phyloP scores from a whole-genome alignment of 35 echinoderm and acorn worm species.

The Heliocidaris erythrogramma region DNA sequence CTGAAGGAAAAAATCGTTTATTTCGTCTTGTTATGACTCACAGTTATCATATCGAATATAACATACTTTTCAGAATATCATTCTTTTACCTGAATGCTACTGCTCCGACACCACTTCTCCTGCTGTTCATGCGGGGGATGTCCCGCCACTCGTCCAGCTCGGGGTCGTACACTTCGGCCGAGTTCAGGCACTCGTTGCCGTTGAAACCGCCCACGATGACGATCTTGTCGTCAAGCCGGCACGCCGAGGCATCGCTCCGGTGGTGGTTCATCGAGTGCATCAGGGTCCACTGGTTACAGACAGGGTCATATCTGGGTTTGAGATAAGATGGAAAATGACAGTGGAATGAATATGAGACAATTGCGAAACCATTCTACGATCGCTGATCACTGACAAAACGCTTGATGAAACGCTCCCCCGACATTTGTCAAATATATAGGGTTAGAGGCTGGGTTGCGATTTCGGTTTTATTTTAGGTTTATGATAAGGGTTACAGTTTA shows the following conservation, averaged over 20 bases:
- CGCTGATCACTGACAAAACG: no score
- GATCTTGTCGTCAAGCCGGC: constrained; percentile 58
- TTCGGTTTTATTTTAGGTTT: background rate
- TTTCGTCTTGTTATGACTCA: no score
- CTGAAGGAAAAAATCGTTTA: background rate
- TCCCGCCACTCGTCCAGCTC: constrained; percentile 81
- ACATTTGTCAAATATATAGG: background rate
- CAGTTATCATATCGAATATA: background rate
- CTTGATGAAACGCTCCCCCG: no score
- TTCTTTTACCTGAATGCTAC: constrained; percentile 46
- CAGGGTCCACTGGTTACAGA: constrained; percentile 85
- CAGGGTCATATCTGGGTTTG: constrained; percentile 67
- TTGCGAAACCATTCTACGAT: no score
- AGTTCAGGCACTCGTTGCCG: constrained; percentile 89
- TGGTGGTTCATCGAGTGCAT: constrained; percentile 91
- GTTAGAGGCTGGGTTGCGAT: background rate
- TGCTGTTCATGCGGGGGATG: constrained; percentile 85
- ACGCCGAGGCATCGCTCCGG: constrained; percentile 87
- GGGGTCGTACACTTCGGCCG: constrained; percentile 75
- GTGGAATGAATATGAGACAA: no score
- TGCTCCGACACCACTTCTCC: constrained; percentile 66
- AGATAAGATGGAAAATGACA: background rate
- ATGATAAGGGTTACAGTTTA: no score
- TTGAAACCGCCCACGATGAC: constrained; percentile 97
- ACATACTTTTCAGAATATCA: no score